Percentiles rank a stretch among this genome's conserved stretches.
Evolutionary conservation across 2,113 vertebrate species (phyloP).

Genomic region (Panthera tigris): DNA sequence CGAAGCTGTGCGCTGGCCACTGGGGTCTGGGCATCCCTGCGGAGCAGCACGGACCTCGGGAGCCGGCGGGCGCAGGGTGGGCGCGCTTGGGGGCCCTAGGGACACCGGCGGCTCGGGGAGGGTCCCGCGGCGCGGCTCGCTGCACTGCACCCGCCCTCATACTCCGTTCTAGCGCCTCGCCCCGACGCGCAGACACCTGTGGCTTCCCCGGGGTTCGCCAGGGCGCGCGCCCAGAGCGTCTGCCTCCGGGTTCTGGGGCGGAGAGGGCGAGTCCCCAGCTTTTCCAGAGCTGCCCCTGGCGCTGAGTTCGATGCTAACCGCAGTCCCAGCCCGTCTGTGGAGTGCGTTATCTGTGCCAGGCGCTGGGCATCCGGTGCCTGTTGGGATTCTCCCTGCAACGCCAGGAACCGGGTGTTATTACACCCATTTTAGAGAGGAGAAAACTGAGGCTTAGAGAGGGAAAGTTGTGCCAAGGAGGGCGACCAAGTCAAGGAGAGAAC

Average conservation of each 20-base stretch:
- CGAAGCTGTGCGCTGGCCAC: background rate
- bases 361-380: background rate
- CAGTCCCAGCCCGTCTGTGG: background rate
- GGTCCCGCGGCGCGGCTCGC: background rate
- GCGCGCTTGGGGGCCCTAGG: background rate
- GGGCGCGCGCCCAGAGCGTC: background rate
- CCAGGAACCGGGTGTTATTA: background rate
- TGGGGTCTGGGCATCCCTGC: background rate
- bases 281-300: background rate
- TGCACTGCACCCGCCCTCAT: background rate
- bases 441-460: background rate
- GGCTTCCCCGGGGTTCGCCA: background rate
- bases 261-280: background rate
- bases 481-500: background rate
- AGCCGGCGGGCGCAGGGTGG: background rate
- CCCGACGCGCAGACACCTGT: constrained; percentile 58
- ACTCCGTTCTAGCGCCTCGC: background rate
- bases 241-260: rapidly evolving
- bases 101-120: background rate
- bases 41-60: background rate
- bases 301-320: background rate
- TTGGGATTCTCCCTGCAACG: background rate
- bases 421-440: constrained; percentile 23
- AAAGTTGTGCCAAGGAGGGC: background rate
- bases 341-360: background rate